phyloP scores from a whole-genome alignment of 1,140 invertebrate species.

The Oncopodura yosiiana region DNA sequence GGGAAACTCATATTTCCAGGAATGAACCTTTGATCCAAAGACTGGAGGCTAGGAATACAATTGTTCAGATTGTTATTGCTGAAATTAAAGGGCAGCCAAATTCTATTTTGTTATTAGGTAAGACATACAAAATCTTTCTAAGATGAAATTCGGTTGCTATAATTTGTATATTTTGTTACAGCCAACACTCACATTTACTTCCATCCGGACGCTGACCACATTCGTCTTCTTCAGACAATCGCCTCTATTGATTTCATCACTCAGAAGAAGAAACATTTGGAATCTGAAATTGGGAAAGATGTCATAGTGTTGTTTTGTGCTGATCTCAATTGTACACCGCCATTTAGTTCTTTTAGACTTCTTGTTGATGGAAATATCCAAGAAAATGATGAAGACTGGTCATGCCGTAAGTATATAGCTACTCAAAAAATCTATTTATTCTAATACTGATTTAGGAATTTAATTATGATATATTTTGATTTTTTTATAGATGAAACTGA shows the following conservation, averaged over 20 bases:
- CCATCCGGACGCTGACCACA: slow-evolving; percentile 75
- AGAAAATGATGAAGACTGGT: slow-evolving; percentile 58
- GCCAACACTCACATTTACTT: slow-evolving; percentile 88
- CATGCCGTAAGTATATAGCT: slow-evolving; percentile 56
- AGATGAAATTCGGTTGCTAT: background rate
- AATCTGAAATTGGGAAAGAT: slow-evolving; percentile 41
- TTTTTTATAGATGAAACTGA: slow-evolving; percentile 35
- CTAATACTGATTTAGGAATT: too few species aligned
- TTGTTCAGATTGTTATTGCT: slow-evolving; percentile 38
- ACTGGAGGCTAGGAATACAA: slow-evolving; percentile 49
- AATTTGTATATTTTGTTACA: slow-evolving; percentile 36
- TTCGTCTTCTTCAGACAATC: slow-evolving; percentile 58
- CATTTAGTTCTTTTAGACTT: slow-evolving; percentile 64
- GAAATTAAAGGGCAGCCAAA: background rate
- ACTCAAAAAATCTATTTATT: background rate
- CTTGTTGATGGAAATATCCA: slow-evolving; percentile 55
- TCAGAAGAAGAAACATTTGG: slow-evolving; percentile 8
- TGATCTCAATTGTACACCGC: slow-evolving; percentile 78
- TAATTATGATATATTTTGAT: slow-evolving; percentile 14
- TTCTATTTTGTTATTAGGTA: slow-evolving; percentile 23
- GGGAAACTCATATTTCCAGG: slow-evolving; percentile 47
- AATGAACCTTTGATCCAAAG: slow-evolving; percentile 46
- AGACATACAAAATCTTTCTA: background rate
- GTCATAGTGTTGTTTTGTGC: slow-evolving; percentile 64
- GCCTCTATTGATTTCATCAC: slow-evolving; percentile 39